Base-by-base conservation (phyloP, 2,113 vertebrate species). In the Pomatostomus ruficeps region DNA sequence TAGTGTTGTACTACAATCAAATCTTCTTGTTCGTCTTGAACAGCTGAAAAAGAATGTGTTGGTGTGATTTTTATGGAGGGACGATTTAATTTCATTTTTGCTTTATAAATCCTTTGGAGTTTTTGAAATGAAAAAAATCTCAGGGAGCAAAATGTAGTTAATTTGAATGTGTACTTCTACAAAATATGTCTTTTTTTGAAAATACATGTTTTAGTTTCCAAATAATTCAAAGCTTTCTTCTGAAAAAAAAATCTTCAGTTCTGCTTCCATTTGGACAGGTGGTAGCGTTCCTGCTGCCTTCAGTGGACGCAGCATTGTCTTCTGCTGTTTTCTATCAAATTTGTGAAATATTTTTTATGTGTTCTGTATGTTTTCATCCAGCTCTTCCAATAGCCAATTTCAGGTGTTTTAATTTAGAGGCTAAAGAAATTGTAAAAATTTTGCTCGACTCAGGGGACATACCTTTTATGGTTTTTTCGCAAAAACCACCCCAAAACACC, bases 271-370 rank as follows among this genome's bases (percentile, higher is more conserved):
- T 76, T 65, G 35, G 38, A 68, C 3, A 40, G 22, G 6, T 16
- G 33, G 23, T 33, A 33, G 16, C 43, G 23, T 38, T 88, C 22
- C 57, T 31, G 11, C 42, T 88, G 48, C 58, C 20, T 65, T 84
- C 59, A n/a, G 23, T 58, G 55, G n/a, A 31, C 0, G 0, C 26
- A 71, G 12, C 28, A 16, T 66, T 66, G 3, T 55, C 12, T 46
- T 83, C 35, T 55, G 3, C 18, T 57, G 1, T 73, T 85, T 83
- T 54, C 24, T 36, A 1, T 63, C 22, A 71, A 15, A 49, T 40
- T 29, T 74, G 59, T 48, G 43, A 66, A 81, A 35, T 43, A 38
- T 3, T 71, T 81, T 81, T 66, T 33, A 2, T 42, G 7, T 43
- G 3, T 45, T 72, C 11, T 57, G 1, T 26, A 12, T 5, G 0